Base-by-base conservation (phyloP, 1,140 invertebrate genomes). In the Drosophila nannoptera region DNA sequence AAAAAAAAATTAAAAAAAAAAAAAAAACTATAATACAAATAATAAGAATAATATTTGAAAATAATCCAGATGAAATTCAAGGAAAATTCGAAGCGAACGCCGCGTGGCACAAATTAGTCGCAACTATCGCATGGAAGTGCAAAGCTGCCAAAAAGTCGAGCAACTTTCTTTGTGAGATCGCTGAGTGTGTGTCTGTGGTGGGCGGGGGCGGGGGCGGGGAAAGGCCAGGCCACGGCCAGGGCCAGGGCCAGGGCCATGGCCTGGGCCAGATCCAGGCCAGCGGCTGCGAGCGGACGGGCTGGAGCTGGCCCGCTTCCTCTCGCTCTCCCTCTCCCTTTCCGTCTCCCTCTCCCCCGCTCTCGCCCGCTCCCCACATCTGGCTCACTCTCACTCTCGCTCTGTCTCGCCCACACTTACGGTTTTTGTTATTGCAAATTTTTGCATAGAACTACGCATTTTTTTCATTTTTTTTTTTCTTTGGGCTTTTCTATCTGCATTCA, bases 81-180 rank as follows among this genome's bases (percentile, higher is more conserved):
- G 7, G 22, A 5, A 22, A 33, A 32, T 12, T 50, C 22, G 22
- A 22, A 22, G 22, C 22, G 22, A 22, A 22, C 22, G 22, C 22
- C 22, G 22, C 22, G 22, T 22, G 22, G 22, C 22, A 22, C 22
- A 22, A 22, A 22, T 22, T 22, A 22, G 22, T 22, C 22, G 22
- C 22, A 22, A 22, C 22, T 22, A 22, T 22, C 22, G 22, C 22
- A 22, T 22, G 22, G 22, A 22, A 65, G 54, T 59, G 54, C 46
- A 56, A 64, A 64, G 56, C 32, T 31, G 0, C 14, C 16, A 60
- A 46, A 52, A 62, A 43, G 8, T 62, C 56, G 59, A n/a, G 43
- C 33, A n/a, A 63, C 60, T 64, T 66, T 67, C 58, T 62, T 59
- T 60, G 49, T 67, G 56, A 54, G 45, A 60, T 61, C 56, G 58